Evolutionary conservation across 2,113 vertebrate genomes (phyloP).

Genomic region (Rhegmatorhina hoffmannsi): DNA sequence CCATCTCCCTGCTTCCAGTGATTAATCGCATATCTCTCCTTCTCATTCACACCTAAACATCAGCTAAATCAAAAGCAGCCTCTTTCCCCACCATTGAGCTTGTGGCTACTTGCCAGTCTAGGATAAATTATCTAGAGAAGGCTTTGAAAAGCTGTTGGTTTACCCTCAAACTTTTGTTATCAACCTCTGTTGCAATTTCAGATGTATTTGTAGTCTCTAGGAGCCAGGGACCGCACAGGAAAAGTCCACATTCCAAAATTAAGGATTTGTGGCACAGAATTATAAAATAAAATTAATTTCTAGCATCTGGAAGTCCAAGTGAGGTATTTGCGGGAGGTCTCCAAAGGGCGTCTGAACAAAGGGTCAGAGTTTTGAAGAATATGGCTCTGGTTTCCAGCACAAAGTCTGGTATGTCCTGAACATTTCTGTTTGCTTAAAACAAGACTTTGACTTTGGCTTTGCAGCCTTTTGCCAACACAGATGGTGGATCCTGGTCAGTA

Average conservation of each 20-base stretch:
- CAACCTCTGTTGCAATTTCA: slow-evolving; percentile 22
- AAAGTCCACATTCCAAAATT: slow-evolving; percentile 51
- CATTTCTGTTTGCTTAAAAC: slow-evolving; percentile 53
- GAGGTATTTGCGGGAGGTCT: slow-evolving; percentile 58
- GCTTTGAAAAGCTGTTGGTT: slow-evolving; percentile 47
- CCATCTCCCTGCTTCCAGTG: slow-evolving; percentile 73
- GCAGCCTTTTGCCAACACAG: not conserved
- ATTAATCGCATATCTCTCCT: slow-evolving; percentile 73
- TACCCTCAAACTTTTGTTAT: slow-evolving; percentile 47
- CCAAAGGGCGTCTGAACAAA: slow-evolving; percentile 62
- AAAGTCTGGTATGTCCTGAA: slow-evolving; percentile 42
- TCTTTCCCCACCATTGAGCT: not conserved
- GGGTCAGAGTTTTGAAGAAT: slow-evolving; percentile 42
- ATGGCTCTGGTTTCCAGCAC: slow-evolving; percentile 53
- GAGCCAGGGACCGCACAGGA: slow-evolving; percentile 51
- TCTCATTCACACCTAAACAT: slow-evolving; percentile 78
- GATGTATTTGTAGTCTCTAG: slow-evolving; percentile 17
- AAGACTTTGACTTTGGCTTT: not conserved
- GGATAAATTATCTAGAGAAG: slow-evolving; percentile 58
- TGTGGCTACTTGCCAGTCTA: slow-evolving; percentile 6
- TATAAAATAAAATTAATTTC: slow-evolving; percentile 65
- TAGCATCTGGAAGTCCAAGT: slow-evolving; percentile 54
- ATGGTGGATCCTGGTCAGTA: not conserved
- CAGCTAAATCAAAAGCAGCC: slow-evolving; percentile 76
- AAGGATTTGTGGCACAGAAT: slow-evolving; percentile 55